These are phyloP conservation scores for Pollimyrus isidori DNA, from an alignment of 2,113 vertebrate species.

Conservation along the genomic window DNA sequence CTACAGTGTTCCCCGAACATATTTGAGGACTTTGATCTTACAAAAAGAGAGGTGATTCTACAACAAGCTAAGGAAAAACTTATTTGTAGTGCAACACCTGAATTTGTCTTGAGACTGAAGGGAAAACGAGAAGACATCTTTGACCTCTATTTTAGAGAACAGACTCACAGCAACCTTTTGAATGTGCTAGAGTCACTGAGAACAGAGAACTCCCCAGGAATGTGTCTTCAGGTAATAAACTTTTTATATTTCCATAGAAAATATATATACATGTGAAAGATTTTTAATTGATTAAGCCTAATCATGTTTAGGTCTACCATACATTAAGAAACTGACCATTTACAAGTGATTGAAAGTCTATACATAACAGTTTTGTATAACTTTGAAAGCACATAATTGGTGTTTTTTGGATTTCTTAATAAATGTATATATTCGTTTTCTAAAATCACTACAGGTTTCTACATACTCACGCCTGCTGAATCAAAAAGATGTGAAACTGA, in stretches of 20 bases:
- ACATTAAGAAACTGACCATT: too few relatives aligned
- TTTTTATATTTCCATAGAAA: not conserved
- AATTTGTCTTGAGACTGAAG: slow-evolving; percentile 56
- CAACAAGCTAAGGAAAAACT: slow-evolving; percentile 47
- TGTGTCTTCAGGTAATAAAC: slow-evolving; percentile 28
- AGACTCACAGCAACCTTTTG: slow-evolving; percentile 26
- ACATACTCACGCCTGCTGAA: slow-evolving; percentile 32
- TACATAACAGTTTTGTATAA: not conserved
- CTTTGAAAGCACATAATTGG: not conserved
- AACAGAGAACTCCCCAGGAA: not conserved
- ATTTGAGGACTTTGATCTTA: fast-evolving
- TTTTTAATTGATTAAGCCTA: too few relatives aligned
- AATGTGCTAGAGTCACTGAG: slow-evolving; percentile 11
- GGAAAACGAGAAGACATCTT: slow-evolving; percentile 1
- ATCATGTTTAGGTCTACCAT: too few relatives aligned
- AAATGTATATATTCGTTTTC: not conserved
- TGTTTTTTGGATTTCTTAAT: not conserved
- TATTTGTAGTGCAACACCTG: slow-evolving; percentile 66
- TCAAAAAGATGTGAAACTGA: slow-evolving; percentile 33
- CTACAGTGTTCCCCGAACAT: slow-evolving; percentile 46
- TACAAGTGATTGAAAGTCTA: too few relatives aligned
- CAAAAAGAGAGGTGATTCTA: slow-evolving; percentile 21
- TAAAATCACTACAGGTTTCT: slow-evolving; percentile 17
- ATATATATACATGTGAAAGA: too few relatives aligned
- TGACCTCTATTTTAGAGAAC: slow-evolving; percentile 27